A percentile compares a stretch with the other conserved stretches of the same genome.
Conservation (phyloP, 1,140 invertebrate species). For the Tyrophagus putrescentiae region DNA sequence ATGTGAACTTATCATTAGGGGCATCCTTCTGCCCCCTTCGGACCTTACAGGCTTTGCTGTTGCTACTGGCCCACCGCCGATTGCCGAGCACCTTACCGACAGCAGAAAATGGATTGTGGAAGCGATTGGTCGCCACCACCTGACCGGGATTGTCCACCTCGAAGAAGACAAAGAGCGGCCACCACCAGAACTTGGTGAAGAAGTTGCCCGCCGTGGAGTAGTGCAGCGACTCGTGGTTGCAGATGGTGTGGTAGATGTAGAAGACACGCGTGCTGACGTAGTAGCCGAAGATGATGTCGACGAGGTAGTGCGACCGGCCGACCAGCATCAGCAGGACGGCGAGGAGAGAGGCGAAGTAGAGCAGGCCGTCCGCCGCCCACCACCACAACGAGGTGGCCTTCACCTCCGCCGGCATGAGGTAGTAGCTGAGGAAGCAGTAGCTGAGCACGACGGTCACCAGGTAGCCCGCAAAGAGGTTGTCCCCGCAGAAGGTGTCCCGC, state of each 20-base stretch:
- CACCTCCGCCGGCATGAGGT: slow-evolving; percentile 1
- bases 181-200: slow-evolving; percentile 67
- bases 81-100: too few species aligned
- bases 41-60: too few species aligned
- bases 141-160: slow-evolving; percentile 35
- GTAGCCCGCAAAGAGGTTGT: slow-evolving; percentile 43
- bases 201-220: slow-evolving; percentile 41
- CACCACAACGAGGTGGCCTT: slow-evolving; percentile 50
- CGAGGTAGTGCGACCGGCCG: slow-evolving; percentile 73
- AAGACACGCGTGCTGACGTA: slow-evolving; percentile 73
- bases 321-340: slow-evolving; percentile 63
- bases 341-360: slow-evolving; percentile 58
- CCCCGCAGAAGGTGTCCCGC: background rate
- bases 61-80: too few species aligned
- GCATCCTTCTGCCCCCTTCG: too few species aligned
- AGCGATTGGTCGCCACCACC: too few species aligned
- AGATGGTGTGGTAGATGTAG: slow-evolving; percentile 63
- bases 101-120: too few species aligned
- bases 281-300: slow-evolving; percentile 78
- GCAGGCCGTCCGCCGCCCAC: slow-evolving; percentile 70
- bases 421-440: background rate
- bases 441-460: background rate
- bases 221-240: slow-evolving; percentile 22
- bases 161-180: slow-evolving; percentile 60
- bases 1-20: too few species aligned